phyloP scores from a whole-genome alignment of 2,797 vertebrate species.

The Labeo calbasu region DNA sequence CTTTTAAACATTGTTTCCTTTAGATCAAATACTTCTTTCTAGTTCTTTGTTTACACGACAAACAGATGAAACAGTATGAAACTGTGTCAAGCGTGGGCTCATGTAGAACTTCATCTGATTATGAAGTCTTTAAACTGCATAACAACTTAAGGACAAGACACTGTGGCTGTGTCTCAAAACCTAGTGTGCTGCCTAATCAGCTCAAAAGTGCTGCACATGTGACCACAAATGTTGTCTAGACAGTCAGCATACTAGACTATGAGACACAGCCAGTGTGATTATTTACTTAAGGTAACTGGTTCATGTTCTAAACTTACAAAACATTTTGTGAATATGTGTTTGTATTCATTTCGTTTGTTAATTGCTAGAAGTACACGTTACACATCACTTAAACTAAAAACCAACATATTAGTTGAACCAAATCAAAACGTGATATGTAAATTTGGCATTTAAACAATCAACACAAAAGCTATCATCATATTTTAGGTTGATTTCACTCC shows the following conservation, averaged over 20 bases:
- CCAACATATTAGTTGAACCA: neutral
- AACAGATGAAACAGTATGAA: slow-evolving; percentile 15
- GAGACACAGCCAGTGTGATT: neutral
- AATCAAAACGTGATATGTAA: neutral
- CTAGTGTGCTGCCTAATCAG: neutral
- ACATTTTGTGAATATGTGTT: neutral
- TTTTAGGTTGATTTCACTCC: neutral
- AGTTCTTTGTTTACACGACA: neutral
- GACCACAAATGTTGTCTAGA: neutral
- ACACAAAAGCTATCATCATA: neutral
- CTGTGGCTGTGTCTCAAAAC: neutral
- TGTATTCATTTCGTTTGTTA: neutral
- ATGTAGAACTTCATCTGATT: neutral
- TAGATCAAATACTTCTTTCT: neutral
- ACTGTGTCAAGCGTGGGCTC: neutral
- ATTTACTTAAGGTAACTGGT: neutral
- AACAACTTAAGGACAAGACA: neutral
- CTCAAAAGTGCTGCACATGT: neutral
- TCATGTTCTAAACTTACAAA: neutral
- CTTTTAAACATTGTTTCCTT: neutral
- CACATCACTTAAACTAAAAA: neutral
- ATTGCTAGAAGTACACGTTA: neutral
- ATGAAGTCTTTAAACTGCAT: neutral
- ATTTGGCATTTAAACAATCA: neutral
- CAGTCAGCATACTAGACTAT: neutral